Evolutionary conservation across 2,113 vertebrate genomes (phyloP).

Genomic region (Pelusios castaneus): DNA sequence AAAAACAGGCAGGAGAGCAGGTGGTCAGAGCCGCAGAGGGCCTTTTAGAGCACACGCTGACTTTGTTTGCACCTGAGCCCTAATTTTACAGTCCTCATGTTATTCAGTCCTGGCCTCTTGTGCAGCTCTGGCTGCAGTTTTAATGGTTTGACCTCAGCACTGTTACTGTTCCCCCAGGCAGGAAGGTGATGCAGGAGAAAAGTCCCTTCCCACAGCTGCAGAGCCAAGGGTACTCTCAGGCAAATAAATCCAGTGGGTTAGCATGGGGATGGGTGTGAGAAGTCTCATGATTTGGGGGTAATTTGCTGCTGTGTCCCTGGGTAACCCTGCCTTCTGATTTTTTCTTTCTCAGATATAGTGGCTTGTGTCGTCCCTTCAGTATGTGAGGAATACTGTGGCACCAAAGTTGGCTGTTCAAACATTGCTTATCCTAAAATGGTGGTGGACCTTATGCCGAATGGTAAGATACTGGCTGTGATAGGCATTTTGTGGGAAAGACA

Average conservation of each 20-base stretch:
- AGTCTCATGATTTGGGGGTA: background rate
- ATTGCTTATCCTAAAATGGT: constrained; percentile 94
- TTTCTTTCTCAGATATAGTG: constrained; percentile 81
- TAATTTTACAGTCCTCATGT: background rate
- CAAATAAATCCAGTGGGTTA: background rate
- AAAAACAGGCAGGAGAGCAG: background rate
- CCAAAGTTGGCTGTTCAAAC: constrained; percentile 90
- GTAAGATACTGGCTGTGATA: constrained; percentile 69
- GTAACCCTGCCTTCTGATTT: background rate
- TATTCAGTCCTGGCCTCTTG: background rate
- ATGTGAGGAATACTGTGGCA: constrained; percentile 81
- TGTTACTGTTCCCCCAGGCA: background rate
- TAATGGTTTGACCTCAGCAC: background rate
- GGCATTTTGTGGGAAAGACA: background rate
- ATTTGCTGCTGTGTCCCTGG: constrained; percentile 5
- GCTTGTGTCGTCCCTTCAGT: constrained; percentile 84
- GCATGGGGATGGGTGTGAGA: background rate
- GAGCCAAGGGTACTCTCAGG: background rate
- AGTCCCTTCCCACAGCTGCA: background rate
- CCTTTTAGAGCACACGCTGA: background rate
- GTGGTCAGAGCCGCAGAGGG: background rate
- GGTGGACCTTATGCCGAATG: constrained; percentile 93
- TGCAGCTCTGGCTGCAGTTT: background rate
- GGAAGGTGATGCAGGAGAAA: background rate
- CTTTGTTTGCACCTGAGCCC: background rate